Conservation (phyloP, 2,797 vertebrate genomes). For the Momotus momota region DNA sequence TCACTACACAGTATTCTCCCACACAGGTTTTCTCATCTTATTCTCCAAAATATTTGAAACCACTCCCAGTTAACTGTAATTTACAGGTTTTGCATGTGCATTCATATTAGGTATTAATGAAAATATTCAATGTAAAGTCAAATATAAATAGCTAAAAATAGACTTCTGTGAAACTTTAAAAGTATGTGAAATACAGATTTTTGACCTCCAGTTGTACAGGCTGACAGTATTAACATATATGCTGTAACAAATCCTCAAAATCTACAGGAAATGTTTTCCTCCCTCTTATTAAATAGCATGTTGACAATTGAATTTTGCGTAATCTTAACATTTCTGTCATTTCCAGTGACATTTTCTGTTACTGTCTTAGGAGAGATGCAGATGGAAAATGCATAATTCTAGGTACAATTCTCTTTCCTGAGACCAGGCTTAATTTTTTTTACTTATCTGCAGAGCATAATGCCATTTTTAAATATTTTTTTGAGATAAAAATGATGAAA, state of each 20-base stretch:
- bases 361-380: neutral
- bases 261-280: neutral
- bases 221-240: neutral
- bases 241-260: neutral
- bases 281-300: neutral
- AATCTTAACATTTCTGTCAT: neutral
- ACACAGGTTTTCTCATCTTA: neutral
- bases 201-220: neutral
- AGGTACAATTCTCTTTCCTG: neutral
- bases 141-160: neutral
- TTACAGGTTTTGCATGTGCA: neutral
- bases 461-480: neutral
- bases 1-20: neutral
- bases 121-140: neutral
- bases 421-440: neutral
- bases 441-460: neutral
- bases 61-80: neutral
- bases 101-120: neutral
- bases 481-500: neutral
- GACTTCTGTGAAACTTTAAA: neutral
- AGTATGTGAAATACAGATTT: neutral
- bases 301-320: neutral
- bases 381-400: neutral
- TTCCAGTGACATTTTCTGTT: neutral
- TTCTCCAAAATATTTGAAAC: neutral